phyloP scores from a whole-genome alignment of 92 coral and sea anemone genomes.

The Galaxea fascicularis region DNA sequence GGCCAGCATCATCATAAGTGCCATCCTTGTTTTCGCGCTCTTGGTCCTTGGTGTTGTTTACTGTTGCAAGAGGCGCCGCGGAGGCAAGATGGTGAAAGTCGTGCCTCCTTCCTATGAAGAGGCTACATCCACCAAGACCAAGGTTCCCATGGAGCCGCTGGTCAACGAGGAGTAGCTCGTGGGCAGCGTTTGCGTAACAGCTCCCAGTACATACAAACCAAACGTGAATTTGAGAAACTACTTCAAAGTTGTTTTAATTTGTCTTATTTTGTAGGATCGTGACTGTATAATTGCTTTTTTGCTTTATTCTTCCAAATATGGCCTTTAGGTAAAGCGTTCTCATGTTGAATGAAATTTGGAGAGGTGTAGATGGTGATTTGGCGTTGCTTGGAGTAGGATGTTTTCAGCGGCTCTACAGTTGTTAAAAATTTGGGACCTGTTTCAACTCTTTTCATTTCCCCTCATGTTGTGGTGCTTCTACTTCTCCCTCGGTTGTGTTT shows the following conservation, averaged over 20 bases:
- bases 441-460: no score
- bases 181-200: not conserved
- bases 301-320: no score
- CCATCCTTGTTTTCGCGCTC: constrained; percentile 7
- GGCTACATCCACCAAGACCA: constrained; percentile 21
- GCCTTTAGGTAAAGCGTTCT: no score
- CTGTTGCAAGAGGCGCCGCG: constrained; percentile 48
- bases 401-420: no score
- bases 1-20: constrained; percentile 24
- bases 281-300: not conserved
- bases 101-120: constrained; percentile 40
- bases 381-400: no score
- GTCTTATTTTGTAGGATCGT: not conserved
- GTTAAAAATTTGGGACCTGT: no score
- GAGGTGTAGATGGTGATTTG: no score
- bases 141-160: constrained; percentile 53
- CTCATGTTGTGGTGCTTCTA: not conserved
- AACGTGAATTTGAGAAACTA: not conserved
- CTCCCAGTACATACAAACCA: constrained; percentile 2
- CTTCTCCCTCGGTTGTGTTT: not conserved
- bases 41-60: constrained; percentile 16
- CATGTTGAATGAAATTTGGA: no score
- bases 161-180: constrained; percentile 39
- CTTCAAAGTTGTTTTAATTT: constrained; percentile 5
- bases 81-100: not conserved